Base-by-base conservation (phyloP, 1,140 invertebrate species). In the Apolygus lucorum region DNA sequence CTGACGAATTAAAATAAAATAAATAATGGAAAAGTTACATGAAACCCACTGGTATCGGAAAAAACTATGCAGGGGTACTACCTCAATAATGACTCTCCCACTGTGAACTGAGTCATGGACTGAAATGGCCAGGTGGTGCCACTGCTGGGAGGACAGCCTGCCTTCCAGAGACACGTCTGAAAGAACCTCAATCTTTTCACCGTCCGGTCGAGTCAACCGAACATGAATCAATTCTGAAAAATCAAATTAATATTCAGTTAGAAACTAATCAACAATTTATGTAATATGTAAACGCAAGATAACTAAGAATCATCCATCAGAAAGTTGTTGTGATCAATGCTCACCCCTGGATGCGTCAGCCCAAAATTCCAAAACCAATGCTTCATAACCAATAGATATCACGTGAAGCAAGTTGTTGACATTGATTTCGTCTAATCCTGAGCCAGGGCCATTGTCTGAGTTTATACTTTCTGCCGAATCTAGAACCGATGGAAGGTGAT, bases 71-170 rank as follows among this genome's bases (percentile, higher is more conserved):
- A n/a, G n/a, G n/a, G n/a, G n/a, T n/a, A n/a, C 68, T 54, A 75
- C 74, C 72, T 76, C 74, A 34, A 77, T 80, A 24, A 87, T 80
- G 62, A 82, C 81, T 67, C 85, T 85, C 68, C 81, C 83, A 8
- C 81, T 80, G 71, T 83, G 78, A 42, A 86, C 78, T 0, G 79
- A 81, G 73, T 87, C 85, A 73, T 81, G 80, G 26, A 86, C 81
- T 76, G 86, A 86, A 24, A 87, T 75, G 25, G 84, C 83, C 42
- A 88, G 74, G 75, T 86, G 84, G 72, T 82, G 81, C 86, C 86
- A 87, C 4, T 78, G 75, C 42, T 80, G 79, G 1, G 80, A 77
- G 21, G 82, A 77, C 29, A 85, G 71, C 52, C 80, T 77, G 17
- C 78, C 79, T 54, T 77, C 81, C 21, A 84, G 78, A 2, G 81